phyloP scores from a whole-genome alignment of 2,888 invertebrate genomes.

The Netelia melanura region DNA sequence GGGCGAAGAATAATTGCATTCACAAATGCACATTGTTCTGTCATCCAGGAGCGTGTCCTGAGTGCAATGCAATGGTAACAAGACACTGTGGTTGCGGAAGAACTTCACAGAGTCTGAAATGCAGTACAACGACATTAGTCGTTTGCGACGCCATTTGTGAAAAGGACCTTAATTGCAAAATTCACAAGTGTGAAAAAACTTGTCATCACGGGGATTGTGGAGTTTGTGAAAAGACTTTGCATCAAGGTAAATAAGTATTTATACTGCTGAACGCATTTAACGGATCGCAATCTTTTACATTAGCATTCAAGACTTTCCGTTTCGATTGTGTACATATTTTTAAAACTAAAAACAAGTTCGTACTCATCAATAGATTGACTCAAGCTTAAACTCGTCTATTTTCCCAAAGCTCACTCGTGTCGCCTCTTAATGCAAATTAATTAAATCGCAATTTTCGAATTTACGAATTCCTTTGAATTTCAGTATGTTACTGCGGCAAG shows the following conservation, averaged over 20 bases:
- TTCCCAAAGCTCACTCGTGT: constrained; percentile 12
- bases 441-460: not conserved
- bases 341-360: not conserved
- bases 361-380: not conserved
- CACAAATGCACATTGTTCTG: constrained; percentile 86
- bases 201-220: constrained; percentile 94
- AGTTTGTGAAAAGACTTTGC: constrained; percentile 88
- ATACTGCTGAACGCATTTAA: not conserved
- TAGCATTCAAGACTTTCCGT: not conserved
- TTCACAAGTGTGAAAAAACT: constrained; percentile 90
- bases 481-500: constrained; percentile 91
- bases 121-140: constrained; percentile 90
- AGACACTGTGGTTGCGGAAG: constrained; percentile 93
- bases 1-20: constrained; percentile 81
- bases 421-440: constrained; percentile 9
- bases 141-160: constrained; percentile 91
- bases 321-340: not conserved
- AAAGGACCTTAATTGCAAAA: constrained; percentile 91
- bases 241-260: constrained; percentile 86
- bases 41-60: constrained; percentile 98
- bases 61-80: constrained; percentile 91
- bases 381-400: no score
- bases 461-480: constrained; percentile 33
- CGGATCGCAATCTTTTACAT: not conserved
- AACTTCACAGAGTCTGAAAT: constrained; percentile 89